A percentile compares a stretch with the other conserved stretches of the same genome.
Conservation (phyloP, 2,113 vertebrate species). For the Limanda limanda region DNA sequence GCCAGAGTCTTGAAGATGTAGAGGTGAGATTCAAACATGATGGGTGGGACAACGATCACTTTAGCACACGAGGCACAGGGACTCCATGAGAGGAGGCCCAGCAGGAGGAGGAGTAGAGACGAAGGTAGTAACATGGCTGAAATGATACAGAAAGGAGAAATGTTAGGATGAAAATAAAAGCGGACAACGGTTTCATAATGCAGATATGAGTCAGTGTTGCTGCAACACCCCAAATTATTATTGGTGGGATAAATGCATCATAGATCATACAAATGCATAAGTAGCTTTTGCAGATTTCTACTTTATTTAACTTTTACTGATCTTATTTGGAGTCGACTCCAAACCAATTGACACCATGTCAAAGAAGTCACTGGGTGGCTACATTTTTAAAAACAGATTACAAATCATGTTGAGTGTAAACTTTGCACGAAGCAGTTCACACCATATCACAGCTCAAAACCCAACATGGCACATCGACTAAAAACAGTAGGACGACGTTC, state of each 20-base stretch:
- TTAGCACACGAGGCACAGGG: constrained; percentile 86
- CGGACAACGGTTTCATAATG: background rate
- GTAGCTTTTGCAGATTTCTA: too few species aligned
- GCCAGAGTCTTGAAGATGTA: constrained; percentile 99
- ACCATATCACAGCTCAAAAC: background rate
- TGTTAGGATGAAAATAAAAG: constrained; percentile 24
- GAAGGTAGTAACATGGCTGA: constrained; percentile 89
- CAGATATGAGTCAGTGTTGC: background rate
- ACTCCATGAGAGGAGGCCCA: constrained; percentile 62
- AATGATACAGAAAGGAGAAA: constrained; percentile 62
- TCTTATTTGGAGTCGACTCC: too few species aligned
- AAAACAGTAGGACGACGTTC: background rate
- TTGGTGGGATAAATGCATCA: too few species aligned
- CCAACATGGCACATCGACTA: background rate
- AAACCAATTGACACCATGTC: too few species aligned
- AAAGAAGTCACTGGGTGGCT: too few species aligned
- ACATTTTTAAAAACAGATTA: background rate
- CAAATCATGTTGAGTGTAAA: too few species aligned
- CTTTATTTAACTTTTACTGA: too few species aligned
- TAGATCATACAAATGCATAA: background rate
- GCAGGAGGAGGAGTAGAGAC: constrained; percentile 70
- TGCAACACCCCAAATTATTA: background rate
- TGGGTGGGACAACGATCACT: constrained; percentile 96
- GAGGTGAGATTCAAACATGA: constrained; percentile 99
- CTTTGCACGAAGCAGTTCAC: too few species aligned